Conservation (phyloP, 2,113 vertebrate genomes). For the Rallus limicola region DNA sequence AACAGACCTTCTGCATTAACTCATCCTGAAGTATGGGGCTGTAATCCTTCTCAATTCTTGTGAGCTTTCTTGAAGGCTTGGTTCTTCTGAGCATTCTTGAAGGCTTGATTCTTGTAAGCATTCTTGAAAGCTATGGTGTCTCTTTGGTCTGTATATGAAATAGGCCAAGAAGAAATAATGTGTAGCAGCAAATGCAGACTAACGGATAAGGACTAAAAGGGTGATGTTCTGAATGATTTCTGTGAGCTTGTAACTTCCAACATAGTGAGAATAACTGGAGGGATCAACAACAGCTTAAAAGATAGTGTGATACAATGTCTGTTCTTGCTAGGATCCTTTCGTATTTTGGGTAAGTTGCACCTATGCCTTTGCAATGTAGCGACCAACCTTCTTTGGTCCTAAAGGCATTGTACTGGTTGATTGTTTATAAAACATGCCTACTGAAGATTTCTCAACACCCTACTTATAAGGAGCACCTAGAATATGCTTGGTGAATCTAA, state of each 20-base stretch:
- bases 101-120: background rate
- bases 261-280: background rate
- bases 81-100: too few species aligned
- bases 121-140: background rate
- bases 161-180: background rate
- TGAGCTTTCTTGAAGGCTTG: background rate
- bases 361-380: background rate
- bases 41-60: background rate
- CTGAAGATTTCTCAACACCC: background rate
- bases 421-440: background rate
- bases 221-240: background rate
- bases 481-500: background rate
- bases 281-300: background rate
- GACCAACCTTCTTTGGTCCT: background rate
- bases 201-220: background rate
- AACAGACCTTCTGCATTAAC: background rate
- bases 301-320: background rate
- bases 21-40: background rate
- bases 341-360: background rate
- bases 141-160: background rate
- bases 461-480: background rate
- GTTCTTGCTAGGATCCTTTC: background rate
- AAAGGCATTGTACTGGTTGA: fast-evolving
- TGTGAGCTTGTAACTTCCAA: background rate
- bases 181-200: background rate